These are phyloP conservation scores for Paragorgia papillata DNA, from an alignment of 92 coral and sea anemone species.

Conservation along the genomic window DNA sequence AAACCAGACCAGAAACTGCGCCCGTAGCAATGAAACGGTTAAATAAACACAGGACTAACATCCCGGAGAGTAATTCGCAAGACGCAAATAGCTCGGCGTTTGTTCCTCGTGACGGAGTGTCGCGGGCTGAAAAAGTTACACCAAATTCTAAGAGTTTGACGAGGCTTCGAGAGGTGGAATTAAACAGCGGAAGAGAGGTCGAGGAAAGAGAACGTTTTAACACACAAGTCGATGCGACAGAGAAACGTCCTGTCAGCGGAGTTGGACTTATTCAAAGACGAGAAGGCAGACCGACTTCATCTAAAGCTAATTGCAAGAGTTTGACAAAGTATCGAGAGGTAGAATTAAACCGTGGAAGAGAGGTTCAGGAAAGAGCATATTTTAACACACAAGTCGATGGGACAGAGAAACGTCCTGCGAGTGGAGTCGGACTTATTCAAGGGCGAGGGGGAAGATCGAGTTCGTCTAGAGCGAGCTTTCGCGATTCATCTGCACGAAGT, in stretches of 20 bases:
- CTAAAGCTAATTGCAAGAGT: neutral
- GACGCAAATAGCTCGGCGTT: neutral
- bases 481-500: neutral
- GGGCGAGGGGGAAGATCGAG: neutral
- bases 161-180: no score
- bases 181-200: no score
- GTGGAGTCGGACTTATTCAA: neutral
- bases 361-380: no score
- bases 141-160: neutral
- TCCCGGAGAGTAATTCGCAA: neutral
- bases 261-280: neutral
- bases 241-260: no score
- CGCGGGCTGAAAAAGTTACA: neutral
- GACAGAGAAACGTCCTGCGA: no score
- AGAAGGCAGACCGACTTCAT: neutral
- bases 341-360: no score
- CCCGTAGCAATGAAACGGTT: neutral
- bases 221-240: no score
- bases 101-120: neutral
- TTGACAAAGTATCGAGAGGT: neutral
- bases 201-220: neutral
- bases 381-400: no score
- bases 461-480: neutral
- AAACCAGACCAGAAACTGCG: constrained; percentile 5
- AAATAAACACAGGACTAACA: neutral